Percentiles rank a stretch among this genome's conserved stretches.
Evolutionary conservation across 2,113 vertebrate genomes (phyloP).

Genomic region (Engraulis encrasicolus): DNA sequence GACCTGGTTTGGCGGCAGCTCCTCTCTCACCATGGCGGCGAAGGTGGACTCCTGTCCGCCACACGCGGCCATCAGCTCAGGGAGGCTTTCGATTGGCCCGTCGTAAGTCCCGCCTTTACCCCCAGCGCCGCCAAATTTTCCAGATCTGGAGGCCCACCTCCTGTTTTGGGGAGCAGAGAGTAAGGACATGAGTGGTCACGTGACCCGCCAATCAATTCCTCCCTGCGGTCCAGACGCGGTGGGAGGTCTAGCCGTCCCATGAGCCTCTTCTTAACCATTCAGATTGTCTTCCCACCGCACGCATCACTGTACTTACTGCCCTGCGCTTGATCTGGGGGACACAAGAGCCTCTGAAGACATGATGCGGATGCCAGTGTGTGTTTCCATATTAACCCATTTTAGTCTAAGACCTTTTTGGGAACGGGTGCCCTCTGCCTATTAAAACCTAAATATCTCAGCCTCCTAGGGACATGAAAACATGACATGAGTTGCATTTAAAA

Average conservation of each 20-base stretch:
- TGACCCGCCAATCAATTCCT: constrained; percentile 18
- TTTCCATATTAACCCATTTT: too few species aligned
- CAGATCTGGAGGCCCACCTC: constrained; percentile 79
- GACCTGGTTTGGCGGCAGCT: constrained; percentile 76
- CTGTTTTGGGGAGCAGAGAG: constrained; percentile 68
- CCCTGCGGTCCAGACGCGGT: constrained; percentile 43
- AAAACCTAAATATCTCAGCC: too few species aligned
- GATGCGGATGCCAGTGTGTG: constrained; percentile 32
- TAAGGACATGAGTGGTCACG: constrained; percentile 34
- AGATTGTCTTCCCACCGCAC: constrained; percentile 58
- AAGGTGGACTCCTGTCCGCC: constrained; percentile 84
- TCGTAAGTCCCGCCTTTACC: constrained; percentile 56
- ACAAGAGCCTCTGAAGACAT: constrained; percentile 34
- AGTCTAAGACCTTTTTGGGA: too few species aligned
- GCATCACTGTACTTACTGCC: too few species aligned
- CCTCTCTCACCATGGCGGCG: constrained; percentile 76
- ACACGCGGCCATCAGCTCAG: constrained; percentile 89
- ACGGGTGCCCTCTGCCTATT: too few species aligned
- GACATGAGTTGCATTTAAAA: too few species aligned
- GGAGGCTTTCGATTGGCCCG: constrained; percentile 87
- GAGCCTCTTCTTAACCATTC: constrained; percentile 58
- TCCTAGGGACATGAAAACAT: too few species aligned
- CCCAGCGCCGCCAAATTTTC: too few species aligned
- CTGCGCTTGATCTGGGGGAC: constrained; percentile 24
- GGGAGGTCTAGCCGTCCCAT: constrained; percentile 32